Percentiles rank a stretch among this genome's conserved stretches.
These are phyloP conservation scores for Struthio camelus DNA, from an alignment of 2,113 vertebrate species.

Conservation along the genomic window DNA sequence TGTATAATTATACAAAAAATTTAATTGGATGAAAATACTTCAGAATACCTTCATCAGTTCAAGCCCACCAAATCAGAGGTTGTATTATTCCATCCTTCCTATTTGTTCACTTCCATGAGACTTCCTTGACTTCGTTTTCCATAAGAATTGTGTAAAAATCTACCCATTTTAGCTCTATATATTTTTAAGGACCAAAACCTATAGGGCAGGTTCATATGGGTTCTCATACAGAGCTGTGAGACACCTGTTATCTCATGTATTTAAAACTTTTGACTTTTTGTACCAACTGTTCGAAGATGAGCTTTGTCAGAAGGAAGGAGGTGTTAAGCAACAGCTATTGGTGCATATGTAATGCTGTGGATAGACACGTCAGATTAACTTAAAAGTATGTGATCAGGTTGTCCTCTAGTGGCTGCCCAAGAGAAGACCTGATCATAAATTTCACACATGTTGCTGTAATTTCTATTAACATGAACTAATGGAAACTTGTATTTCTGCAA, in stretches of 20 bases:
- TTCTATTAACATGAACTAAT: background rate
- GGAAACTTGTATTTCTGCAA: background rate
- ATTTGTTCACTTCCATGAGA: background rate
- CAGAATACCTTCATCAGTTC: background rate
- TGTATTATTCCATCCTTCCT: background rate
- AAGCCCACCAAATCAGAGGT: background rate
- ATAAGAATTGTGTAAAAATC: background rate
- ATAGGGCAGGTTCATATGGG: background rate
- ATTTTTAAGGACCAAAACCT: background rate
- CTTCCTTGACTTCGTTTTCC: background rate
- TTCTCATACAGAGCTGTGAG: background rate
- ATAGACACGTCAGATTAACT: constrained; percentile 7
- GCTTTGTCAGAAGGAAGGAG: background rate
- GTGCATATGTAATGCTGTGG: background rate
- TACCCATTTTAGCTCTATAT: background rate
- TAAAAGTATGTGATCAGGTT: constrained; percentile 62
- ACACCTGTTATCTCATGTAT: background rate
- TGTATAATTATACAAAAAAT: background rate
- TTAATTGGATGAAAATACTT: background rate
- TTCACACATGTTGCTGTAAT: background rate
- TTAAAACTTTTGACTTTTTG: background rate
- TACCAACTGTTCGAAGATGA: background rate
- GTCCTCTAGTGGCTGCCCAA: constrained; percentile 70
- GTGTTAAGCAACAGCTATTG: background rate
- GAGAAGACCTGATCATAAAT: constrained; percentile 51